phyloP scores from a whole-genome alignment of 2,888 invertebrate genomes.

The Cerceris rybyensis region DNA sequence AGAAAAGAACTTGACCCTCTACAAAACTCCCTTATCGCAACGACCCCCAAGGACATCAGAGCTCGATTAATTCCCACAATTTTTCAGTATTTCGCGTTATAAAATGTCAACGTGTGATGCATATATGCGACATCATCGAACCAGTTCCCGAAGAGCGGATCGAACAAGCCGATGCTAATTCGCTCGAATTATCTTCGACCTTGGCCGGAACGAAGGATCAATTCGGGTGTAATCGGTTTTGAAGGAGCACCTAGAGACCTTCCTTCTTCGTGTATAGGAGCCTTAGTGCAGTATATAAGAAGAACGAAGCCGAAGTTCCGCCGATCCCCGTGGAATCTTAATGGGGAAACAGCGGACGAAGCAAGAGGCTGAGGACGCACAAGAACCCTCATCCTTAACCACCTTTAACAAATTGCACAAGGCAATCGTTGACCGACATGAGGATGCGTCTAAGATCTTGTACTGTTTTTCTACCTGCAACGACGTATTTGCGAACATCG shows the following conservation, averaged over 20 bases:
- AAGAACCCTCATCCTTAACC: slow-evolving; percentile 69
- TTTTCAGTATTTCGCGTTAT: not conserved
- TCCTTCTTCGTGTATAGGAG: slow-evolving; percentile 19
- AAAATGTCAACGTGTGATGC: slow-evolving; percentile 33
- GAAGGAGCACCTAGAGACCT: slow-evolving; percentile 62
- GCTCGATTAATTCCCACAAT: too few species aligned
- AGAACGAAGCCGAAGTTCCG: slow-evolving; percentile 59
- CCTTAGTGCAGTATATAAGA: slow-evolving; percentile 45
- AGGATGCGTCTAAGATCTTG: slow-evolving; percentile 56
- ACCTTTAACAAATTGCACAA: slow-evolving; percentile 68
- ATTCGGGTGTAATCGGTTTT: slow-evolving; percentile 64
- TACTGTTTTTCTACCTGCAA: slow-evolving; percentile 55
- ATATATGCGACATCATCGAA: slow-evolving; percentile 3
- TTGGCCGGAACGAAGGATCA: slow-evolving; percentile 58
- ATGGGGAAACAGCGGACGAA: slow-evolving; percentile 53
- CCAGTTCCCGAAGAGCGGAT: slow-evolving; percentile 3
- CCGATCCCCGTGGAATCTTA: slow-evolving; percentile 66
- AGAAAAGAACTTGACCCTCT: not conserved
- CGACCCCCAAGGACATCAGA: not conserved
- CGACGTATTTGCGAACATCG: slow-evolving; percentile 58
- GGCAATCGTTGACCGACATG: slow-evolving; percentile 65
- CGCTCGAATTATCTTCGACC: slow-evolving; percentile 62
- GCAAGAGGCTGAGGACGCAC: slow-evolving; percentile 59
- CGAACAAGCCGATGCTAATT: slow-evolving; percentile 60
- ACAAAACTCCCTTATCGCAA: not conserved